These are phyloP conservation scores for Sturmia bella DNA, from an alignment of 2,888 invertebrate genomes.

Conservation along the genomic window DNA sequence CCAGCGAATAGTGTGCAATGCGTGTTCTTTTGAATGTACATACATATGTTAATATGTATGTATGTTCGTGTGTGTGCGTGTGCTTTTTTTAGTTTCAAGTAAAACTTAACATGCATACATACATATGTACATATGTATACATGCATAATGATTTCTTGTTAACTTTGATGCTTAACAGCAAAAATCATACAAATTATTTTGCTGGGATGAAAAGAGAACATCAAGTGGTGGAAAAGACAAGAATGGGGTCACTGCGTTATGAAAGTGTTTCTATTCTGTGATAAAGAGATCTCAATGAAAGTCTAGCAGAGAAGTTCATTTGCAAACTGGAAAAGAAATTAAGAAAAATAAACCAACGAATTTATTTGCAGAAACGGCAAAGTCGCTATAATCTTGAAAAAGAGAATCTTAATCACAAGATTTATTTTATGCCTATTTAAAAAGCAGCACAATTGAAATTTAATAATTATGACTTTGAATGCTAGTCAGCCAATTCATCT, in stretches of 20 bases:
- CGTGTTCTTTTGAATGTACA: constrained; percentile 39
- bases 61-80: neutral
- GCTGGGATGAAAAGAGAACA: neutral
- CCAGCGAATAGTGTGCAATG: constrained; percentile 14
- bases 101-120: constrained; percentile 6
- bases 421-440: constrained; percentile 23
- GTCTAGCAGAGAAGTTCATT: neutral
- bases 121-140: neutral
- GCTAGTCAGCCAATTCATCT: neutral
- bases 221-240: constrained; percentile 6
- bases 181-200: constrained; percentile 31
- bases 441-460: constrained; percentile 27
- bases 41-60: neutral
- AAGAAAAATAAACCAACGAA: neutral
- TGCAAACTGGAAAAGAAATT: neutral
- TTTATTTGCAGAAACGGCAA: neutral
- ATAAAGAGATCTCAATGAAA: constrained; percentile 20
- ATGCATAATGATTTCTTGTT: too few species aligned
- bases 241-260: constrained; percentile 53
- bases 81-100: neutral
- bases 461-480: constrained; percentile 44
- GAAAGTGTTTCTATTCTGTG: constrained; percentile 24
- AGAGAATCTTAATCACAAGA: constrained; percentile 25
- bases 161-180: constrained; percentile 34
- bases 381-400: constrained; percentile 18